Base-by-base conservation (phyloP, 1,140 invertebrate genomes). In the Plutomurus gul region DNA sequence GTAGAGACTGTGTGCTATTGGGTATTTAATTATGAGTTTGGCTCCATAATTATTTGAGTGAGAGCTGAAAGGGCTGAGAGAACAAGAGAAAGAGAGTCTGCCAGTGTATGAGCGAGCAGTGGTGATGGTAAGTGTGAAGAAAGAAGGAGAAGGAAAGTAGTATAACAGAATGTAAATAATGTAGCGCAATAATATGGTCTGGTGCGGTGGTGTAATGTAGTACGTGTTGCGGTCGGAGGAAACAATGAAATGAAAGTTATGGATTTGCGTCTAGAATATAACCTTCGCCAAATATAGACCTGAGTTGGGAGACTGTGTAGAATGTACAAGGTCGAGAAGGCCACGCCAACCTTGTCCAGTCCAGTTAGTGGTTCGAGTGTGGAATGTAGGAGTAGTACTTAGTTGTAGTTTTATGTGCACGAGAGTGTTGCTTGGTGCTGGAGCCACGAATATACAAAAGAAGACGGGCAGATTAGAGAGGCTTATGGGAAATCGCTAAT, bases 191-290 rank as follows among this genome's bases (percentile, higher is more conserved):
- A 65, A 65, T 65, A 33, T 16, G 36, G 51, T 33, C n/a, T n/a
- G 13, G 0, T 16, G 30, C 13, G 27, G 27, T 43, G 39, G 39
- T 43, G n/a, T 13, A 65, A n/a, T 33, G 27, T 65, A 65, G 27
- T 65, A 65, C 30, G 56, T 65, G 27, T 33, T 65, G 56, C 13
- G 56, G 56, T 33, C 16, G 56, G 36, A 33, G 30, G 56, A 65
- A 65, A 65, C 56, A 65, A 65, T 65, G 56, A 65, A 65, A 65
- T 13, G 56, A 65, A 65, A 65, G 56, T 65, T 65, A 65, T 65
- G 56, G 56, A 65, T 65, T 33, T 60, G n/a, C 16, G 56, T 4
- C 7, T 10, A 25, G 27, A 33, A 65, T 30, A 65, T 65, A 33
- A 22, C 47, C 18, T 51, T 51, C 25, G 56, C 56, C 56, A 65